These are phyloP conservation scores for Lepidurus arcticus DNA, from an alignment of 1,140 invertebrate species.

Conservation along the genomic window DNA sequence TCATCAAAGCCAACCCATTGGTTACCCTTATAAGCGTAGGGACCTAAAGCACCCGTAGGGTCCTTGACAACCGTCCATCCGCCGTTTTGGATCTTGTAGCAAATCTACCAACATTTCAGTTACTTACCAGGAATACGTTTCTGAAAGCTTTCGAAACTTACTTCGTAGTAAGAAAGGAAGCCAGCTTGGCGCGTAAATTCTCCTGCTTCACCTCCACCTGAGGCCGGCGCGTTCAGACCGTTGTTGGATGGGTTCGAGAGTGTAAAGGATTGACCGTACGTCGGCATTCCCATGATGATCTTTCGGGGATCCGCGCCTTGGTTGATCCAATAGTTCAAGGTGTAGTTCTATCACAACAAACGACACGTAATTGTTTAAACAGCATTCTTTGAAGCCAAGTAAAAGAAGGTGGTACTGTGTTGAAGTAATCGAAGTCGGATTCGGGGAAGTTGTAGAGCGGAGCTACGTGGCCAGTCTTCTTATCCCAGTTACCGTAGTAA, in stretches of 20 bases:
- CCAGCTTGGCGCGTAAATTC: conserved; percentile 75
- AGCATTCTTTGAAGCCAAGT: not conserved
- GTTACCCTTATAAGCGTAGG: conserved; percentile 45
- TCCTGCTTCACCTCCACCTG: conserved; percentile 67
- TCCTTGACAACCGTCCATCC: conserved; percentile 44
- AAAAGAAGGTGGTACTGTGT: conserved; percentile 42
- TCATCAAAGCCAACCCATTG: conserved; percentile 53
- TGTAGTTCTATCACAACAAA: conserved; percentile 25
- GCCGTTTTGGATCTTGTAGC: conserved; percentile 34
- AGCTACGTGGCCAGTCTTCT: conserved; percentile 48
- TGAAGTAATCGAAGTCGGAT: conserved; percentile 45
- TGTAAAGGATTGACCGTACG: conserved; percentile 60
- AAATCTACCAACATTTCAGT: conserved; percentile 24
- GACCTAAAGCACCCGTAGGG: conserved; percentile 41
- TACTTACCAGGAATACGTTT: not conserved
- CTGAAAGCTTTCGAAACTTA: conserved; percentile 38
- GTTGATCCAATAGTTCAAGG: conserved; percentile 54
- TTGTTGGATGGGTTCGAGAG: conserved; percentile 47
- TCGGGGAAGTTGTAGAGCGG: conserved; percentile 46
- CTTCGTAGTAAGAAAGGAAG: conserved; percentile 83
- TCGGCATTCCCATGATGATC: conserved; percentile 58
- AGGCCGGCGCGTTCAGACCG: conserved; percentile 53
- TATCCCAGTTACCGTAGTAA: conserved; percentile 51
- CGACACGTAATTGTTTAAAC: not conserved
- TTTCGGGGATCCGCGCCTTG: conserved; percentile 56